phyloP scores from a whole-genome alignment of 2,888 invertebrate genomes.

The Candidula unifasciata region DNA sequence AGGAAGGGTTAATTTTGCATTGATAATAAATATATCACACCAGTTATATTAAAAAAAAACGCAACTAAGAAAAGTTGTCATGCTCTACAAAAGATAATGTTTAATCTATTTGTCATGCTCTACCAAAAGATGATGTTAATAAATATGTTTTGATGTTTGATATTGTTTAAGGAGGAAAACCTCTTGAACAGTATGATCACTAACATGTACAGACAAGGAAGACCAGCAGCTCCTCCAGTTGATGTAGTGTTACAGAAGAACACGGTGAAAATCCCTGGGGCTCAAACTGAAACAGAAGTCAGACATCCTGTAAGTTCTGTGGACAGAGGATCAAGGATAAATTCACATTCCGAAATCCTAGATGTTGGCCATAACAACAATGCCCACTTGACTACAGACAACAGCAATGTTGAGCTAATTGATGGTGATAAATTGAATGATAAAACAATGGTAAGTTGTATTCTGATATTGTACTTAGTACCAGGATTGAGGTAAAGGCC shows the following conservation, averaged over 20 bases:
- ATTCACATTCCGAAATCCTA: background rate
- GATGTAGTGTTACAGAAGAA: background rate
- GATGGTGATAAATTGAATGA: background rate
- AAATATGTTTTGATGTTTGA: background rate
- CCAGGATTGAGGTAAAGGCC: no score
- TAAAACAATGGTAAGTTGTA: background rate
- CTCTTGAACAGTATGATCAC: conserved; percentile 50
- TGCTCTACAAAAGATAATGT: no score
- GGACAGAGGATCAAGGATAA: background rate
- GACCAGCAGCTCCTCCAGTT: background rate
- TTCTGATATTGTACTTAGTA: background rate
- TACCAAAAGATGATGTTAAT: no score
- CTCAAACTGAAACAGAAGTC: background rate
- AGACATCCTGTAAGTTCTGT: no score
- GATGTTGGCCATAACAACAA: background rate
- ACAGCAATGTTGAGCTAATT: background rate
- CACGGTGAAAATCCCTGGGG: background rate
- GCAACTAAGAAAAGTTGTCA: no score
- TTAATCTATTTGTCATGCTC: no score
- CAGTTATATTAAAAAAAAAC: no score
- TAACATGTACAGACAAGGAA: conserved; percentile 44
- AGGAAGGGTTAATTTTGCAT: no score
- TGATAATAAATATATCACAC: no score
- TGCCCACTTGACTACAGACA: background rate
- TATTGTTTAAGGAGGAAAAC: conserved; percentile 44